phyloP scores from a whole-genome alignment of 1,140 invertebrate species.

The Cherax destructor region DNA sequence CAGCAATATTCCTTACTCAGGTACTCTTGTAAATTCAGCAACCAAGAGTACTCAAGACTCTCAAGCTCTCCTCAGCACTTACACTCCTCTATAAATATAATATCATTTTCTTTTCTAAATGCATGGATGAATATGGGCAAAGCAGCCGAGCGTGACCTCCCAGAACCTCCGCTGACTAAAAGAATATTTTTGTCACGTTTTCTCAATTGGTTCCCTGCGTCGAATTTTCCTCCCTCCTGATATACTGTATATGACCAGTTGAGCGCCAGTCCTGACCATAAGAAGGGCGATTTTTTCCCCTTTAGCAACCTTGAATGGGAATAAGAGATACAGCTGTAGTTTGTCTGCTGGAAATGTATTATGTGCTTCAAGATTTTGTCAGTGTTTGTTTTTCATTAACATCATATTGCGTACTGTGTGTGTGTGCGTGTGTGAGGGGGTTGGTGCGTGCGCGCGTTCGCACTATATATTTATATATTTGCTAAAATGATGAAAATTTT shows the following conservation, averaged over 20 bases:
- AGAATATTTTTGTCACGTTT: constrained; percentile 49
- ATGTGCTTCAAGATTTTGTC: not conserved
- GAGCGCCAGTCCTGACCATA: not conserved
- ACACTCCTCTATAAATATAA: not conserved
- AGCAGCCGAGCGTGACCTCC: not conserved
- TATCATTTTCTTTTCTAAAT: not conserved
- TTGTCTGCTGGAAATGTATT: not conserved
- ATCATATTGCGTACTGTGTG: too few relatives aligned
- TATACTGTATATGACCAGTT: constrained; percentile 36
- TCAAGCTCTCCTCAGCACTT: too few relatives aligned
- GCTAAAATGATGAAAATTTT: too few relatives aligned
- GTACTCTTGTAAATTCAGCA: too few relatives aligned
- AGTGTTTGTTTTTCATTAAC: too few relatives aligned
- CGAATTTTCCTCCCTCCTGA: constrained; percentile 24
- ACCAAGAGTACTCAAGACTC: too few relatives aligned
- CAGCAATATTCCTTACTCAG: too few relatives aligned
- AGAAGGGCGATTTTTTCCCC: not conserved
- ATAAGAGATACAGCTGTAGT: not conserved
- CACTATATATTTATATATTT: too few relatives aligned
- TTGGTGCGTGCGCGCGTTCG: too few relatives aligned
- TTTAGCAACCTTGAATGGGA: too few relatives aligned
- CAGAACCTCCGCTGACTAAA: not conserved
- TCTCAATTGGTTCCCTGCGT: constrained; percentile 11
- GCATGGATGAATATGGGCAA: not conserved
- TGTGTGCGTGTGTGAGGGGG: too few relatives aligned